phyloP scores from a whole-genome alignment of 1,140 invertebrate genomes.

The Ectropis grisescens region DNA sequence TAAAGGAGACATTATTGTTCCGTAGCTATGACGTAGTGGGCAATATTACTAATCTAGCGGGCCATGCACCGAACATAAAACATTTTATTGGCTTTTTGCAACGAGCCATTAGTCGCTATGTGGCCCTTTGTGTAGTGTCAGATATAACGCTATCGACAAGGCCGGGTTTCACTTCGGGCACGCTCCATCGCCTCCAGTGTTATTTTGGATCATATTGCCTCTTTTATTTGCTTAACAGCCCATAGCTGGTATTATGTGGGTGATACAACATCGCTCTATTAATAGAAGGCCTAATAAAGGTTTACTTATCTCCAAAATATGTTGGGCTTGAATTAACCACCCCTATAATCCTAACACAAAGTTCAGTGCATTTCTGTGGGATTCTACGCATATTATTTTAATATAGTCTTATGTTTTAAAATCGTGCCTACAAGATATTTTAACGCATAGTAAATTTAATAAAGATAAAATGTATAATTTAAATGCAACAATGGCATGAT shows the following conservation, averaged over 20 bases:
- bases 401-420: too few relatives aligned
- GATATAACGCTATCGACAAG: conserved; percentile 11
- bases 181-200: conserved; percentile 18
- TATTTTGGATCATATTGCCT: conserved; percentile 16
- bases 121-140: conserved; percentile 9
- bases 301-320: too few relatives aligned
- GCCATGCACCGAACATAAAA: conserved; percentile 24
- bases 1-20: conserved; percentile 4
- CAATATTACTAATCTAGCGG: conserved; percentile 16
- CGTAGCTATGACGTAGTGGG: conserved; percentile 9
- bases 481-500: too few relatives aligned
- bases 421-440: too few relatives aligned
- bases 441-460: too few relatives aligned
- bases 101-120: conserved; percentile 20
- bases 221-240: conserved; percentile 15
- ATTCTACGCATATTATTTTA: too few relatives aligned
- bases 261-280: too few relatives aligned
- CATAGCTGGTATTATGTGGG: conserved; percentile 5
- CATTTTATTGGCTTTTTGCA: conserved; percentile 35
- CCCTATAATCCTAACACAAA: too few relatives aligned
- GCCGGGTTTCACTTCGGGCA: conserved; percentile 9
- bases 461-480: too few relatives aligned
- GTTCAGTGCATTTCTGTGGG: too few relatives aligned
- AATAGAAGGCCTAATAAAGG: too few relatives aligned
- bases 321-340: too few relatives aligned